Conservation (phyloP, 2,797 vertebrate species). For the Chelon labrosus region DNA sequence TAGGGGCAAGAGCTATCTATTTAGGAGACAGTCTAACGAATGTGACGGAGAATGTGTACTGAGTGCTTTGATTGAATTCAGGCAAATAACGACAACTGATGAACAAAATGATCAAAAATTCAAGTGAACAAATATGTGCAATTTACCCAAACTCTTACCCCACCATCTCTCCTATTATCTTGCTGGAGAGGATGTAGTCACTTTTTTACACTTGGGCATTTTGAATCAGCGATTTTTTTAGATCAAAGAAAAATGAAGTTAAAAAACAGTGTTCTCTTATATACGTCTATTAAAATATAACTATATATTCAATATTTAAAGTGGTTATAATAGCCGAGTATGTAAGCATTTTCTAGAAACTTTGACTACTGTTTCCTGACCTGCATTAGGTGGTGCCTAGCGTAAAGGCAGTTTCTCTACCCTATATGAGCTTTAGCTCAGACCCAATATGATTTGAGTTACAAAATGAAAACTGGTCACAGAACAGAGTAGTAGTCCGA, state of each 20-base stretch:
- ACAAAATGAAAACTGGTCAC: slow-evolving; percentile 74
- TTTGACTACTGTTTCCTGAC: slow-evolving; percentile 90
- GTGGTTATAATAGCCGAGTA: slow-evolving; percentile 91
- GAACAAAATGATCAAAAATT: slow-evolving; percentile 81
- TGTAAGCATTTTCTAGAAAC: slow-evolving; percentile 92
- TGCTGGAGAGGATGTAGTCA: slow-evolving; percentile 86
- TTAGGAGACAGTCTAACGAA: slow-evolving; percentile 87
- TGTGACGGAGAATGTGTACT: slow-evolving; percentile 88
- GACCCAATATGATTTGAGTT: slow-evolving; percentile 73
- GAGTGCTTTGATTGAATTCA: slow-evolving; percentile 90
- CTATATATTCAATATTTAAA: slow-evolving; percentile 91
- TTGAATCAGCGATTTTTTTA: slow-evolving; percentile 90
- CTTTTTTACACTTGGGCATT: slow-evolving; percentile 91
- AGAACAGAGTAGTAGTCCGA: slow-evolving; percentile 74
- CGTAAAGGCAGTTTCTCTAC: slow-evolving; percentile 81
- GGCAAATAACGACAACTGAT: slow-evolving; percentile 86
- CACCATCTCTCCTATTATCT: slow-evolving; percentile 81
- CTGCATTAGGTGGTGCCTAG: slow-evolving; percentile 85
- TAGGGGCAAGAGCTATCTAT: slow-evolving; percentile 78
- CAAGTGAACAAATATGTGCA: slow-evolving; percentile 85
- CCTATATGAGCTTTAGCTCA: slow-evolving; percentile 78
- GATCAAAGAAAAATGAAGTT: slow-evolving; percentile 85
- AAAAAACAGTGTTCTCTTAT: slow-evolving; percentile 90
- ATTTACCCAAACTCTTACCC: slow-evolving; percentile 86
- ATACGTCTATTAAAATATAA: slow-evolving; percentile 90